Evolutionary conservation across 1,140 invertebrate species (phyloP).

Genomic region (Zaprionus ghesquierei): DNA sequence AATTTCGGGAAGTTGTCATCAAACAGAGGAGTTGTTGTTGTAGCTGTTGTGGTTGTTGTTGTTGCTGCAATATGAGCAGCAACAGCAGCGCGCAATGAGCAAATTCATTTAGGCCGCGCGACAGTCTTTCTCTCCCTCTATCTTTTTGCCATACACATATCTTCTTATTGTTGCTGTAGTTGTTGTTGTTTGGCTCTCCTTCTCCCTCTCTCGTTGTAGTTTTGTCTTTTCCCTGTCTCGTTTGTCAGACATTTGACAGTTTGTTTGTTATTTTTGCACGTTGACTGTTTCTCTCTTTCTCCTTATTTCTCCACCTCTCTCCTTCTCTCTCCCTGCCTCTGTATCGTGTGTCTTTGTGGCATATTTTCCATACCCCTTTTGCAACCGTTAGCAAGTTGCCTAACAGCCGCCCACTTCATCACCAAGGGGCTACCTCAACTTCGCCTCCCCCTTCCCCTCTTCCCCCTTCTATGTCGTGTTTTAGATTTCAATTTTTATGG

Average conservation of each 20-base stretch:
- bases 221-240: constrained; percentile 78
- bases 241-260: constrained; percentile 81
- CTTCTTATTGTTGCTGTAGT: too few relatives aligned
- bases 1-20: constrained; percentile 1
- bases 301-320: constrained; percentile 25
- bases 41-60: not conserved
- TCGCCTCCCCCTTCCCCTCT: not conserved
- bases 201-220: constrained; percentile 27
- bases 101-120: constrained; percentile 33
- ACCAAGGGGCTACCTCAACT: not conserved
- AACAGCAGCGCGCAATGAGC: constrained; percentile 33
- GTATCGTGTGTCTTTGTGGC: constrained; percentile 65
- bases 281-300: constrained; percentile 58
- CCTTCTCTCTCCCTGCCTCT: not conserved
- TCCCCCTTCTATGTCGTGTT: constrained; percentile 34
- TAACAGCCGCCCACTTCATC: constrained; percentile 72
- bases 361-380: constrained; percentile 66
- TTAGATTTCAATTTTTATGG: constrained; percentile 79
- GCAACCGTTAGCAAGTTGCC: constrained; percentile 44
- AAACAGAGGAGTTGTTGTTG: constrained; percentile 6
- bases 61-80: constrained; percentile 34
- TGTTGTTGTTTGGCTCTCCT: constrained; percentile 9
- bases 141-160: too few relatives aligned
- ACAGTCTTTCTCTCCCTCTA: constrained; percentile 7
- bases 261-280: constrained; percentile 81